Conservation (phyloP, 2,113 vertebrate species). For the Mungos mungo region DNA sequence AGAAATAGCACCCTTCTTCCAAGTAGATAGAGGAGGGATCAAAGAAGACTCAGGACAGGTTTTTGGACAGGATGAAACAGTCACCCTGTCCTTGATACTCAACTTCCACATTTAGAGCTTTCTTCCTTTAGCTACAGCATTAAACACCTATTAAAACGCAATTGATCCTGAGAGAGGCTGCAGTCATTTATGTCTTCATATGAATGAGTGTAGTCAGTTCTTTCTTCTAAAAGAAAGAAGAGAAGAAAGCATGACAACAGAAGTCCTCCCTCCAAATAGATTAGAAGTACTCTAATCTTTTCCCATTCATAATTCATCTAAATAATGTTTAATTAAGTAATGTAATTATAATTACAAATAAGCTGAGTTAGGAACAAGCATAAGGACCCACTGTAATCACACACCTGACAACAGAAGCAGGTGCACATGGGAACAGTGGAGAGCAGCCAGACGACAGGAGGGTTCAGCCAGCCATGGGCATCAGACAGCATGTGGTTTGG, state of each 20-base stretch:
- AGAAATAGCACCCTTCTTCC: neutral
- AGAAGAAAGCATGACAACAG: neutral
- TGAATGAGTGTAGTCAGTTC: neutral
- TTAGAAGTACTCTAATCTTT: neutral
- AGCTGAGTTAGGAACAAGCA: neutral
- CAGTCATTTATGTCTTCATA: neutral
- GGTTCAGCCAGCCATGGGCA: neutral
- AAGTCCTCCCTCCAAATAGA: neutral
- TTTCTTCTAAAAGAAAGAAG: neutral
- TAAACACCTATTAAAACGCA: neutral
- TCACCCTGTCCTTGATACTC: neutral
- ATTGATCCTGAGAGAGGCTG: neutral
- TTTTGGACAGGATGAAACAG: neutral
- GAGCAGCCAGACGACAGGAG: neutral
- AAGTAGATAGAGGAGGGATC: neutral
- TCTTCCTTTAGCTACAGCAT: neutral
- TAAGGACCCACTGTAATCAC: too few species aligned
- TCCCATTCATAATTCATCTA: neutral
- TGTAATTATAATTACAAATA: neutral
- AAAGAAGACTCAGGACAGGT: neutral
- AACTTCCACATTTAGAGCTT: neutral
- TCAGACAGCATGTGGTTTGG: fast-evolving
- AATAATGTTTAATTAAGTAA: neutral
- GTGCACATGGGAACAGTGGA: neutral
- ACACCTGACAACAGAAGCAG: neutral